A percentile compares a stretch with the other conserved stretches of the same genome.
phyloP scores from a whole-genome alignment of 64 coral and sea anemone genomes.

The Astreopora myriophthalma region DNA sequence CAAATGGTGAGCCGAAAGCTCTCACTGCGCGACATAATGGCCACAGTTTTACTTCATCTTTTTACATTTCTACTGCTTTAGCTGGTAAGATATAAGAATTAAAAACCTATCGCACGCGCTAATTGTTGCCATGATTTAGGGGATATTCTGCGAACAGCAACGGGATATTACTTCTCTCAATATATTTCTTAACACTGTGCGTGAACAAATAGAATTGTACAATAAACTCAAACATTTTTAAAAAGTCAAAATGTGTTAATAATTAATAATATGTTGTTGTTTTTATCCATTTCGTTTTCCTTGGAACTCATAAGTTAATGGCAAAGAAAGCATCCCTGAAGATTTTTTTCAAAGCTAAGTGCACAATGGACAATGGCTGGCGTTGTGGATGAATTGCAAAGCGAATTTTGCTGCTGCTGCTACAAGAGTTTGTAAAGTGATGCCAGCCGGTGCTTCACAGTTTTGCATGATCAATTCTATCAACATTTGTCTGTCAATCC shows the following conservation, averaged over 20 bases:
- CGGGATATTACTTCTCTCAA: not conserved
- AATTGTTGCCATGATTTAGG: too few relatives aligned
- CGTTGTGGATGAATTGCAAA: not conserved
- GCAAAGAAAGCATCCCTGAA: not conserved
- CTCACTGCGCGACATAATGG: too few relatives aligned
- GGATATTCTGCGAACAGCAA: not conserved
- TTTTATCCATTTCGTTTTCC: not conserved
- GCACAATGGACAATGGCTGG: not conserved
- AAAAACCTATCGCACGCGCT: too few relatives aligned
- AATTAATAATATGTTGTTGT: constrained; percentile 15
- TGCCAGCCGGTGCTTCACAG: not conserved
- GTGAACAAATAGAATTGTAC: not conserved
- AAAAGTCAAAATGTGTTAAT: constrained; percentile 52
- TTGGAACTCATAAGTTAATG: not conserved
- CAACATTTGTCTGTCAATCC: constrained; percentile 2
- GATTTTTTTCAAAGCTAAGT: not conserved
- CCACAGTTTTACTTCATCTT: too few relatives aligned
- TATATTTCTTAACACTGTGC: not conserved
- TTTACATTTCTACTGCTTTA: too few relatives aligned
- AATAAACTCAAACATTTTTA: constrained; percentile 33
- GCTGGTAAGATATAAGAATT: too few relatives aligned
- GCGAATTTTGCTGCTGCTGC: not conserved
- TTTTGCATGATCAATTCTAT: not conserved
- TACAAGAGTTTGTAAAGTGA: not conserved
- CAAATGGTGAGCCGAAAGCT: too few relatives aligned